Base-by-base conservation (phyloP, 2,888 invertebrate genomes). In the Drosophila mimetica region DNA sequence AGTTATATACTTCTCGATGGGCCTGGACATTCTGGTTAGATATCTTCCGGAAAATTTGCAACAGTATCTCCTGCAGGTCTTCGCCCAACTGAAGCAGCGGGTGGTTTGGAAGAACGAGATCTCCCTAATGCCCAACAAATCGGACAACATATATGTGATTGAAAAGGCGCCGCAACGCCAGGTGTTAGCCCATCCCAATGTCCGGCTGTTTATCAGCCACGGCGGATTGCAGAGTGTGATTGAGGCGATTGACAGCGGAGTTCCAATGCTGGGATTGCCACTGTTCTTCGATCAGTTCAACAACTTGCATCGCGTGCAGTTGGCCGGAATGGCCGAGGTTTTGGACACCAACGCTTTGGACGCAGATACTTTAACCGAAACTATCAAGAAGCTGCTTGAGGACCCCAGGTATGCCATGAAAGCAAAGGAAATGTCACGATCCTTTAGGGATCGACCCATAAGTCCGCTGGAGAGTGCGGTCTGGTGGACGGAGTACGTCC, bases 211-310 rank as follows among this genome's bases (percentile, higher is more conserved):
- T 55, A 91, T 92, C 13, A 91, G 91, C 0, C 92, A 93, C 51
- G 92, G 92, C 6, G 92, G 92, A 1, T 47, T 92, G 2, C 71
- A 92, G 8, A 92, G 92, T 61, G 89, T 90, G 0, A 92, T 89
- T 2, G 93, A 93, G 77, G 86, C 92, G 0, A 77, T 92, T 4
- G 89, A 90, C 41, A 84, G 90, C 61, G 92, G 91, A 0, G 90
- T 91, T 3, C 93, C 93, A 2, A 77, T 92, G 32, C 73, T 93
- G 8, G 92, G 92, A 2, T 81, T 93, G 25, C 93, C 93, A 0
- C 63, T 93, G 20, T 92, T 91, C 59, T 92, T 85, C 4, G 93
- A 93, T 78, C 93, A 93, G 75, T 88, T 90, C 44, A 74, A 89
- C 39, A 93, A 93, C 74, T 90, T 93, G 67, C 88, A 82, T 0